Percentiles rank a stretch among this genome's conserved stretches.
phyloP scores from a whole-genome alignment of 2,113 vertebrate genomes.

The Phylloscopus trochiloides region DNA sequence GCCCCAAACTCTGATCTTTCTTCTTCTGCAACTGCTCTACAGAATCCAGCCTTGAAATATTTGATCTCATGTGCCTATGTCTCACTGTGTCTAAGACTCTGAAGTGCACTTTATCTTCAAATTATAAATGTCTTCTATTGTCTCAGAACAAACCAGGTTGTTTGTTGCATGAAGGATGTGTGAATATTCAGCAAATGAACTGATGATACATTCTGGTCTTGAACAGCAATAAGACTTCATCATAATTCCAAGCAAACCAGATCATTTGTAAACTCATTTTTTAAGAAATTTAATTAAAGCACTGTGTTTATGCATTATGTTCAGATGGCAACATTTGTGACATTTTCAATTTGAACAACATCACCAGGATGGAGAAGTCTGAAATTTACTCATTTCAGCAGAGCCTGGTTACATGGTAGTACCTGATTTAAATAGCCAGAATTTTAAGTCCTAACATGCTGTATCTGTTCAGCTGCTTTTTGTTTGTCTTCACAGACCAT shows the following conservation, averaged over 20 bases:
- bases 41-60: background rate
- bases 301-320: slow-evolving; percentile 34
- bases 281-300: slow-evolving; percentile 51
- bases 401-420: background rate
- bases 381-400: slow-evolving; percentile 43
- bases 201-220: background rate
- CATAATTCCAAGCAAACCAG: slow-evolving; percentile 39
- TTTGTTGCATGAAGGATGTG: background rate
- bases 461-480: background rate
- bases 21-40: background rate
- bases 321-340: slow-evolving; percentile 23
- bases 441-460: background rate
- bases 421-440: slow-evolving; percentile 37
- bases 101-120: background rate
- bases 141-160: background rate
- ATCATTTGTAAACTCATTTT: slow-evolving; percentile 41
- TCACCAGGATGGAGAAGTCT: slow-evolving; percentile 40
- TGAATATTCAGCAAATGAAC: slow-evolving; percentile 30
- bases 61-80: background rate
- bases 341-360: slow-evolving; percentile 67
- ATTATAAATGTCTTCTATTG: background rate
- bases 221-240: background rate
- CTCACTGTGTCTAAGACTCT: background rate
- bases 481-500: background rate
- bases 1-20: background rate